Base-by-base conservation (phyloP, 2,888 invertebrate genomes). In the Octonoba sinensis region DNA sequence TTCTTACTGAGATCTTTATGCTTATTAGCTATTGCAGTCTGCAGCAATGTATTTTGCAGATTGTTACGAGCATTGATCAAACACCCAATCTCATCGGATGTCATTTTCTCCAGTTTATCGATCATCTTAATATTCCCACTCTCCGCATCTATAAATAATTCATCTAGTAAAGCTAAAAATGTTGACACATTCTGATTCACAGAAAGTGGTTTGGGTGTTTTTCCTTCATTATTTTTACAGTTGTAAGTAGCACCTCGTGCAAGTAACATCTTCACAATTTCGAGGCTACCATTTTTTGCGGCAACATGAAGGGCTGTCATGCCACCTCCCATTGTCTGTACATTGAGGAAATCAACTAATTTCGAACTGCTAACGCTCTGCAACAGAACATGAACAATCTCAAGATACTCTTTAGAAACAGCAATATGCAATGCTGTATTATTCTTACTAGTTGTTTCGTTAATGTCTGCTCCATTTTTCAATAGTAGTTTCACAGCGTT, bases 241-340 rank as follows among this genome's bases (percentile, higher is more conserved):
- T 71, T 24, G 27, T 24, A 71, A 20, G 59, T 59, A n/a, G 71
- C 71, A 44, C 71, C 71, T 47, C 59, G 13, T 49, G 57, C 47
- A 3, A 70, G 11, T 16, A 70, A 59, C 22, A 15, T 57, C 36
- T 16, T 59, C 1, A 20, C 49, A 4, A 47, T 60, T n/a, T 47
- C 22, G 3, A 60, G 3, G 3, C 1, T 0, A 4, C 56, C 67
- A 12, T 51, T 51, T 18, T 71, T 60, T 13, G 47, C 57, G 13
- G 71, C 71, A 8, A 71, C 49, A 13, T 71, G 71, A 18, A 71
- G 18, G 1, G 71, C 71, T 22, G 71, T 22, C 0, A 18, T 71
- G 15, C 24, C 49, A 11, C 24, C 49, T n/a, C 4, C 22, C 8
- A 27, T 59, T 12, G 71, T 71, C 47, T 71, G 20, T 46, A 59